A percentile compares a stretch with the other conserved stretches of the same genome.
phyloP scores from a whole-genome alignment of 2,888 invertebrate genomes.

The Phyto melanocephala region DNA sequence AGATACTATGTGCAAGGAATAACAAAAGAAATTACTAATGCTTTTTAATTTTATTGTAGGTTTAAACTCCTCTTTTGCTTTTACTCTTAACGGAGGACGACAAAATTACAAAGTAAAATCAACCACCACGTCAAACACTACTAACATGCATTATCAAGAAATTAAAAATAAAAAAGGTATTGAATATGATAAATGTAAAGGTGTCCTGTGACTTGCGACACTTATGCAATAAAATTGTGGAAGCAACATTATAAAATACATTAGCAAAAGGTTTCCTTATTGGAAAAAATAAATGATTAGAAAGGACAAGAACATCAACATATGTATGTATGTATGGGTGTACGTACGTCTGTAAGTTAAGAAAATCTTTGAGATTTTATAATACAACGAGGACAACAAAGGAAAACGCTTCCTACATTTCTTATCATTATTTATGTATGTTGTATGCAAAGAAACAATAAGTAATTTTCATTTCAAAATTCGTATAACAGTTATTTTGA shows the following conservation, averaged over 20 bases:
- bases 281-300: neutral
- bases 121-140: slow-evolving; percentile 12
- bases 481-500: slow-evolving; percentile 33
- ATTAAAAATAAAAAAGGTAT: slow-evolving; percentile 23
- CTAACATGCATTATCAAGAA: neutral
- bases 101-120: slow-evolving; percentile 42
- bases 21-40: slow-evolving; percentile 62
- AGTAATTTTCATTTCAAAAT: neutral
- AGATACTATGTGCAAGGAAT: slow-evolving; percentile 39
- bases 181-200: slow-evolving; percentile 43
- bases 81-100: slow-evolving; percentile 41
- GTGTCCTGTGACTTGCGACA: slow-evolving; percentile 63
- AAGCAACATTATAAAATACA: slow-evolving; percentile 2
- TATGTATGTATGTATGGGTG: too few relatives aligned
- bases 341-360: too few relatives aligned
- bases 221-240: slow-evolving; percentile 56
- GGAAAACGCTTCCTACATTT: slow-evolving; percentile 20
- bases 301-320: neutral
- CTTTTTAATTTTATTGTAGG: slow-evolving; percentile 57
- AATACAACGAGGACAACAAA: neutral
- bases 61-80: slow-evolving; percentile 1
- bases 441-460: neutral
- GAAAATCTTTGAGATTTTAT: slow-evolving; percentile 10
- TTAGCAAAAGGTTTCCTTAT: slow-evolving; percentile 17
- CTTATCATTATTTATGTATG: slow-evolving; percentile 13